Percentiles rank a stretch among this genome's conserved stretches.
phyloP scores from a whole-genome alignment of 2,888 invertebrate species.

The Lepidochrysops patricia region DNA sequence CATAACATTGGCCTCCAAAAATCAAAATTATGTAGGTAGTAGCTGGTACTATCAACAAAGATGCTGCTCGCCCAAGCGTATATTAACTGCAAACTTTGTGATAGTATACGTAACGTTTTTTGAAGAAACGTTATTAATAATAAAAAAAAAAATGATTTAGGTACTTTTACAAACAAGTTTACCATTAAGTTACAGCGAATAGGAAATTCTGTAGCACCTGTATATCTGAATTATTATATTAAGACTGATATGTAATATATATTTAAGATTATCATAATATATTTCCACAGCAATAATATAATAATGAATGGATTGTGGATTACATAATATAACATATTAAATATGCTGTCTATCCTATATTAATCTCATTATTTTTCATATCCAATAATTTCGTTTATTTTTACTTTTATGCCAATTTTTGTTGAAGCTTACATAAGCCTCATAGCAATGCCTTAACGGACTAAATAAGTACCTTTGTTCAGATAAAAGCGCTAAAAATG shows the following conservation, averaged over 20 bases:
- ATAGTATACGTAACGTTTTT: no score
- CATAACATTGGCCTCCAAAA: no score
- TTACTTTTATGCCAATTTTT: not conserved
- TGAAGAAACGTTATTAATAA: no score
- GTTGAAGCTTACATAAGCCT: not conserved
- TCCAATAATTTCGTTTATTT: not conserved
- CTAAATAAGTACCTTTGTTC: not conserved
- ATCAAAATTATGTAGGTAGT: no score
- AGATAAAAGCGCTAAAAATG: not conserved
- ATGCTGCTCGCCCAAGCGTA: no score
- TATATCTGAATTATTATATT: not conserved
- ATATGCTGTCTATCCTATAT: not conserved
- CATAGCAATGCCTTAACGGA: not conserved
- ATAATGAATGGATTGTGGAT: not conserved
- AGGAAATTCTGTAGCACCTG: not conserved
- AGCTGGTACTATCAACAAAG: no score
- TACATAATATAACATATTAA: not conserved
- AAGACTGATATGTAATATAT: no score
- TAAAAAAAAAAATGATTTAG: no score
- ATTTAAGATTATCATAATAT: not conserved
- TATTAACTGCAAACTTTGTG: no score
- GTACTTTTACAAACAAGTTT: not conserved
- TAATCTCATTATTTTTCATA: not conserved
- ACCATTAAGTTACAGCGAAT: constrained; percentile 7
- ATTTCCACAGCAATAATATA: not conserved